Evolutionary conservation across 2,113 vertebrate genomes (phyloP).

Genomic region (Oncorhynchus gorbuscha): DNA sequence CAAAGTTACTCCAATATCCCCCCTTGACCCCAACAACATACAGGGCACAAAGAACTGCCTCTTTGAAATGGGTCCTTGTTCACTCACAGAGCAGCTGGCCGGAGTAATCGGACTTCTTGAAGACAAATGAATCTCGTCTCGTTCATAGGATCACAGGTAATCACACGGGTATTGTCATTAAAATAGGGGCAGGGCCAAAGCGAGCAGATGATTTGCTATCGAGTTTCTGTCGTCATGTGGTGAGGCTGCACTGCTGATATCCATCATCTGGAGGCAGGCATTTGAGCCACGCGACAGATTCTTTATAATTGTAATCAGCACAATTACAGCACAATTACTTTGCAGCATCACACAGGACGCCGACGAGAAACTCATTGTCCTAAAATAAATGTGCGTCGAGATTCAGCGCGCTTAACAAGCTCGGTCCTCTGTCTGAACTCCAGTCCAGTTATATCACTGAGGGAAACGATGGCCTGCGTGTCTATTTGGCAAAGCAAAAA

Average conservation of each 20-base stretch:
- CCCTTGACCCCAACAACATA: slow-evolving; percentile 32
- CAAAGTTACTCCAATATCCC: slow-evolving; percentile 17
- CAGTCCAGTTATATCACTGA: background rate
- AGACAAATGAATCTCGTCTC: slow-evolving; percentile 75
- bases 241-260: slow-evolving; percentile 67
- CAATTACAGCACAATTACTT: slow-evolving; percentile 67
- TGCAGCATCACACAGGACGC: slow-evolving; percentile 67
- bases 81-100: slow-evolving; percentile 75
- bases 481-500: background rate
- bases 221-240: slow-evolving; percentile 29
- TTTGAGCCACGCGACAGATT: slow-evolving; percentile 85
- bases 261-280: slow-evolving; percentile 75
- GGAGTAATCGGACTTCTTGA: slow-evolving; percentile 73
- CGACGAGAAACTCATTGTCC: slow-evolving; percentile 52
- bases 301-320: slow-evolving; percentile 87
- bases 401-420: slow-evolving; percentile 8
- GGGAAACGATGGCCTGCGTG: background rate
- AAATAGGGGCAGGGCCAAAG: slow-evolving; percentile 73
- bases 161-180: slow-evolving; percentile 79
- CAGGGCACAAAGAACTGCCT: slow-evolving; percentile 39
- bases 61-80: slow-evolving; percentile 57
- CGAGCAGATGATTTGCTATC: slow-evolving; percentile 79
- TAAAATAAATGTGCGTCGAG: background rate
- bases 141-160: slow-evolving; percentile 80
- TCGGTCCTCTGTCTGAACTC: slow-evolving; percentile 19